Evolutionary conservation across 2,888 invertebrate genomes (phyloP).

Genomic region (Clusia tigrina): DNA sequence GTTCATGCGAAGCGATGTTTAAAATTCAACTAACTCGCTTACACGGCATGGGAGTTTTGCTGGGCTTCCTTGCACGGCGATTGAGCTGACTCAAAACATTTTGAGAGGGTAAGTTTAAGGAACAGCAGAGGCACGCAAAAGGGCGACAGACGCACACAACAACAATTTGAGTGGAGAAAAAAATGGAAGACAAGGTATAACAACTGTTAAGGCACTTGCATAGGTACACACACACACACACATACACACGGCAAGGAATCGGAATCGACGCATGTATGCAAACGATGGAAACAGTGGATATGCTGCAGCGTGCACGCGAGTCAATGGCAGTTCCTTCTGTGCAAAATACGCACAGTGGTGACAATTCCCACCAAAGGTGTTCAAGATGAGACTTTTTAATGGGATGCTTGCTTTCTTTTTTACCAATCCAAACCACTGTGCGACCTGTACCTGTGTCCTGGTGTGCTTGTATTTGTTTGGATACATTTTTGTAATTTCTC

Average conservation of each 20-base stretch:
- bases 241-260: neutral
- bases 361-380: too few relatives aligned
- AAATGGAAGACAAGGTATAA: neutral
- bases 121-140: neutral
- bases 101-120: neutral
- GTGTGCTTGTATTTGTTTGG: too few relatives aligned
- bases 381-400: neutral
- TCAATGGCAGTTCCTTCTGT: too few relatives aligned
- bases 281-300: too few relatives aligned
- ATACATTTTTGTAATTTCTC: too few relatives aligned
- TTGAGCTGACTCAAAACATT: neutral
- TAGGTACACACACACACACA: neutral
- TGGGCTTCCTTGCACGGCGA: neutral
- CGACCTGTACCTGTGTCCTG: too few relatives aligned
- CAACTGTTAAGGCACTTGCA: neutral
- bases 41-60: neutral
- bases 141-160: neutral
- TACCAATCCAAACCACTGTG: too few relatives aligned
- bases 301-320: too few relatives aligned
- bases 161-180: neutral
- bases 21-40: conserved; percentile 5
- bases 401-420: neutral
- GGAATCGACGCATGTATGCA: neutral
- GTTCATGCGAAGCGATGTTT: neutral
- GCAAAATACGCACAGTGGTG: too few relatives aligned